Evolutionary conservation across 2,888 invertebrate genomes (phyloP).

Genomic region (Melanostoma mellinum): DNA sequence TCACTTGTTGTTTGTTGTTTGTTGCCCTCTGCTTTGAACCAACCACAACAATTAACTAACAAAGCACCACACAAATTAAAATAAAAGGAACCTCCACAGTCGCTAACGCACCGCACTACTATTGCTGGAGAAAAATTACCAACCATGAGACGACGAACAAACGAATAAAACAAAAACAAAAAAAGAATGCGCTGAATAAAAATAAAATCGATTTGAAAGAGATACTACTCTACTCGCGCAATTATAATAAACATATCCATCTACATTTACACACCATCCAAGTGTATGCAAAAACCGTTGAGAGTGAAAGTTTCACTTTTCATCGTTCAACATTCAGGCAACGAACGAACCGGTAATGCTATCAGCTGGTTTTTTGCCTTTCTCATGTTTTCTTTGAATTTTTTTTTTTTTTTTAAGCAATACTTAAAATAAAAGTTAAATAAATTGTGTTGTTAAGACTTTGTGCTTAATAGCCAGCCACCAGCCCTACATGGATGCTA

Average conservation of each 20-base stretch:
- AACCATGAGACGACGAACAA: slow-evolving; percentile 55
- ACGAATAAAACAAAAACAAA: slow-evolving; percentile 51
- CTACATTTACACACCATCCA: slow-evolving; percentile 47
- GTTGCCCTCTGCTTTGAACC: slow-evolving; percentile 25
- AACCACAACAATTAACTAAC: slow-evolving; percentile 40
- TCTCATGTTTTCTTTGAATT: slow-evolving; percentile 25
- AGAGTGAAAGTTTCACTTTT: slow-evolving; percentile 72
- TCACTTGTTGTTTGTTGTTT: slow-evolving; percentile 41
- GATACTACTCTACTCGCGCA: slow-evolving; percentile 22
- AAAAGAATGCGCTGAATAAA: slow-evolving; percentile 59
- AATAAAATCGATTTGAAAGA: slow-evolving; percentile 69
- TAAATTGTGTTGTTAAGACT: slow-evolving; percentile 65
- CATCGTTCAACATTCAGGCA: slow-evolving; percentile 40
- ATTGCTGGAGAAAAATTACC: slow-evolving; percentile 72
- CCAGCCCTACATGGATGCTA: slow-evolving; percentile 62
- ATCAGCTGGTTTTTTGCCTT: slow-evolving; percentile 68
- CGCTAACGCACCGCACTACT: slow-evolving; percentile 16
- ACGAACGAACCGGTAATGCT: slow-evolving; percentile 29
- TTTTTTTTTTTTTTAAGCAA: slow-evolving; percentile 61
- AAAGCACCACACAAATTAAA: slow-evolving; percentile 49
- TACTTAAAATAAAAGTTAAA: slow-evolving; percentile 76
- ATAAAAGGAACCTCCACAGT: slow-evolving; percentile 50
- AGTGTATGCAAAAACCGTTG: slow-evolving; percentile 67
- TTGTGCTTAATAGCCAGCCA: slow-evolving; percentile 38
- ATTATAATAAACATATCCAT: slow-evolving; percentile 28